Percentiles rank a stretch among this genome's conserved stretches.
These are phyloP conservation scores for Xenopus borealis DNA, from an alignment of 2,113 vertebrate genomes.

Conservation along the genomic window DNA sequence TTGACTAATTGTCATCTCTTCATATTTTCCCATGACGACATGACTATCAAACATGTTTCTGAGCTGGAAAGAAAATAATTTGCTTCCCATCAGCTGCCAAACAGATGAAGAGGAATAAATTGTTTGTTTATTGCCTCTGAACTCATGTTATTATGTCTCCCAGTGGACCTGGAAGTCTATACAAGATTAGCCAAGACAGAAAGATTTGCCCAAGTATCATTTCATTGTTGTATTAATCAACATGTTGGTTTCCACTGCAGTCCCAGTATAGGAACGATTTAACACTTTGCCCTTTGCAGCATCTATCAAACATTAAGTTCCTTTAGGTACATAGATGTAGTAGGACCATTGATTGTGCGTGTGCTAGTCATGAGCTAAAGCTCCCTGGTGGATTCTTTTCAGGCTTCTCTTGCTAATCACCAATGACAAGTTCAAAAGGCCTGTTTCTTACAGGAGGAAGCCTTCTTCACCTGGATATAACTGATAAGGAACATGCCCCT, in stretches of 20 bases:
- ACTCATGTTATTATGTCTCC: too few relatives aligned
- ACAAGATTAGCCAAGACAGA: too few relatives aligned
- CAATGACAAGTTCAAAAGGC: neutral
- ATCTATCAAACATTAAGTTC: neutral
- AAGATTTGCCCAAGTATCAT: too few relatives aligned
- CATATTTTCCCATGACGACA: too few relatives aligned
- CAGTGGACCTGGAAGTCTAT: too few relatives aligned
- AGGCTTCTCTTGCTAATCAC: neutral
- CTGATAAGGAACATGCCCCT: neutral
- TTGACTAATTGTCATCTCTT: too few relatives aligned
- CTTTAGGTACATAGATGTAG: slow-evolving; percentile 16
- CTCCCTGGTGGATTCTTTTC: neutral
- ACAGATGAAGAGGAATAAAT: too few relatives aligned
- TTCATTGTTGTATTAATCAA: too few relatives aligned
- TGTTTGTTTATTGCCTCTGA: too few relatives aligned
- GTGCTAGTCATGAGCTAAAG: neutral
- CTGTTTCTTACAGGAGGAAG: neutral
- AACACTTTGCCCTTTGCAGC: neutral
- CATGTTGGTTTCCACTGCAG: too few relatives aligned
- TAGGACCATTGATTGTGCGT: neutral
- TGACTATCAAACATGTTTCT: too few relatives aligned
- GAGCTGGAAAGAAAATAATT: slow-evolving; percentile 49
- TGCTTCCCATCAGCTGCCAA: neutral
- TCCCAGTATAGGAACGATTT: neutral
- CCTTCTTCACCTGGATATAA: neutral